Evolutionary conservation across 2,888 invertebrate genomes (phyloP).

Genomic region (Rhodophaea formosa): DNA sequence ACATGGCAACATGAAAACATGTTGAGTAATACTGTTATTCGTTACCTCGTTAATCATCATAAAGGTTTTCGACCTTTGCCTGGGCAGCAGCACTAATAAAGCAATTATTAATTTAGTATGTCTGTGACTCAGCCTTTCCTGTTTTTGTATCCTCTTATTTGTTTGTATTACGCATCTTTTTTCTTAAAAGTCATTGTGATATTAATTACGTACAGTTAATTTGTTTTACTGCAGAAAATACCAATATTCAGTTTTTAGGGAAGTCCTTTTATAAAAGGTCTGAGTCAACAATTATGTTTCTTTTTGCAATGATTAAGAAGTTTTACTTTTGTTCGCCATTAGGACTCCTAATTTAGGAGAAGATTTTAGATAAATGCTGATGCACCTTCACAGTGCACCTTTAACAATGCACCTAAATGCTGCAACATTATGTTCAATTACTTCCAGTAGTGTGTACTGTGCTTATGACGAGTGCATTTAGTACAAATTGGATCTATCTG

Average conservation of each 20-base stretch:
- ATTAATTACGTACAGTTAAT: slow-evolving; percentile 8
- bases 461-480: too few species aligned
- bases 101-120: slow-evolving; percentile 1
- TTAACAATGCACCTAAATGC: too few species aligned
- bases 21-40: background rate
- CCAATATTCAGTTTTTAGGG: background rate
- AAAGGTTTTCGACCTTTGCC: slow-evolving; percentile 1
- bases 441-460: too few species aligned
- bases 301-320: too few species aligned
- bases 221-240: background rate
- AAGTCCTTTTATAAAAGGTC: background rate
- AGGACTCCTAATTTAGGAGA: too few species aligned
- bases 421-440: too few species aligned
- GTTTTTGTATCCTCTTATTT: background rate
- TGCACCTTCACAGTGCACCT: too few species aligned
- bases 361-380: too few species aligned
- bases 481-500: too few species aligned
- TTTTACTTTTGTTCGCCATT: too few species aligned
- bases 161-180: background rate
- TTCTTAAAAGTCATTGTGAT: slow-evolving; percentile 9
- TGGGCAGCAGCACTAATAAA: background rate
- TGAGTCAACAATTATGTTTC: background rate
- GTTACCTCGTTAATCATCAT: background rate
- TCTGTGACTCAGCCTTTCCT: slow-evolving; percentile 10
- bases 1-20: too few species aligned